Evolutionary conservation across 2,888 invertebrate species (phyloP), one percentile per base, ranked within the genome.

Genomic region (Dorcus parallelipipedus): DNA sequence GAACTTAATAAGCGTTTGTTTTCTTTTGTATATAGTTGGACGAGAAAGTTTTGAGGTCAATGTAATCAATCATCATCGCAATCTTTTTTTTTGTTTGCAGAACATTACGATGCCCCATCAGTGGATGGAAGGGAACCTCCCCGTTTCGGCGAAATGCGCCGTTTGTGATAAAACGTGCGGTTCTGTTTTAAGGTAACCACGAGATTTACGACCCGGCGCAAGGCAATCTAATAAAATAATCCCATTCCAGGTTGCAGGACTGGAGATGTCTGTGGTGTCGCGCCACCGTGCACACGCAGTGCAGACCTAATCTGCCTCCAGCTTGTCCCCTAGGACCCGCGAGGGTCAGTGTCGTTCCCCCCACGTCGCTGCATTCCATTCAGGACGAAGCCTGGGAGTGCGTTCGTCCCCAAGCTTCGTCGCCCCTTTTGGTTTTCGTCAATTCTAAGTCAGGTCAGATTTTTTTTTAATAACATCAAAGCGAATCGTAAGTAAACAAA

Each of bases 211-310:
- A 49, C 17, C 26, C 4, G 38, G 9, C 9, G 5, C 26, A 47
- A 38, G 9, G 38, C 26, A 33, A 33, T 17, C 6, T 5, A 49
- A 26, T 26, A 42, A n/a, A 10, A 38, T 9, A n/a, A 20, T 40
- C 40, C 33, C 53, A 56, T 68, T 71, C 23, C 69, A 90, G 93
- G 71, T 80, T 95, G 66, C 96, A 97, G 84, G 97, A 97, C 81
- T 97, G 93, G 91, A 84, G 96, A 66, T 98, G 97, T 79, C 84
- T 97, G 66, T 97, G 97, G 97, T 98, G 97, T 76, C 87, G 94
- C 59, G 86, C 88, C 26, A 92, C 91, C 70, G 93, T 95, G 48
- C 97, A 97, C 80, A 91, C 92, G n/a, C 88, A 89, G 53, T 97
- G 97, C 79, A 86, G 91, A 70, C 93, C 94, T 2, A 83, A 84